Base-by-base conservation (phyloP, 2,888 invertebrate species). In the Synergus laeviventris region DNA sequence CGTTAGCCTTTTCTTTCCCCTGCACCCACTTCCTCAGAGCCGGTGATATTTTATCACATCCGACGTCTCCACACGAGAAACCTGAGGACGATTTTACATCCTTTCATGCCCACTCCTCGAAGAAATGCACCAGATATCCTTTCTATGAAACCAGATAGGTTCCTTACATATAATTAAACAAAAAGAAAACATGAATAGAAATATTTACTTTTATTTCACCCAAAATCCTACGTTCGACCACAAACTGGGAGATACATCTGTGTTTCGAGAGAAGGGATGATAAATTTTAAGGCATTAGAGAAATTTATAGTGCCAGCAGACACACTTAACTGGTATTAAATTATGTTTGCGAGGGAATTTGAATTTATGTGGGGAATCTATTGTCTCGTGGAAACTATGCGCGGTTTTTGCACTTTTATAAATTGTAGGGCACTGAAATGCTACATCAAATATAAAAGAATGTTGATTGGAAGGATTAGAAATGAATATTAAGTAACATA, bases 41-140 rank as follows among this genome's bases (percentile, higher is more conserved):
- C 38, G 56, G 60, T 60, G 56, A 74, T 60, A 74, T 74, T 60
- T 74, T 74, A 74, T 74, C 60, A 59, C 74, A 59, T 60, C 60
- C 59, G 74, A 56, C 74, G 42, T 74, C 59, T 56, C 74, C 59
- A 42, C 60, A 42, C 59, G 59, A 59, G 74, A 56, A 74, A 42
- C 56, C 38, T 56, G 38, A 59, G 56, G 56, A 56, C 74, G 59
- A 59, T 74, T 59, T 74, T 59, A 74, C 74, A 74, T 74, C 56
- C 74, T 70, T 70, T 70, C 49, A 49, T 49, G 31, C 49, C 12
- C 49, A 31, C 70, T 49, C 36, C 49, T 64, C 42, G 39, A 64
- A 66, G 42, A 66, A 49, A 42, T 45, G 66, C 21, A 21, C 31
- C 70, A 70, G 70, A 70, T 70, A 49, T 45, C 49, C 49, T 70